A percentile compares a stretch with the other conserved stretches of the same genome.
These are phyloP conservation scores for Ladona fulva DNA, from an alignment of 1,140 invertebrate species.

Conservation along the genomic window DNA sequence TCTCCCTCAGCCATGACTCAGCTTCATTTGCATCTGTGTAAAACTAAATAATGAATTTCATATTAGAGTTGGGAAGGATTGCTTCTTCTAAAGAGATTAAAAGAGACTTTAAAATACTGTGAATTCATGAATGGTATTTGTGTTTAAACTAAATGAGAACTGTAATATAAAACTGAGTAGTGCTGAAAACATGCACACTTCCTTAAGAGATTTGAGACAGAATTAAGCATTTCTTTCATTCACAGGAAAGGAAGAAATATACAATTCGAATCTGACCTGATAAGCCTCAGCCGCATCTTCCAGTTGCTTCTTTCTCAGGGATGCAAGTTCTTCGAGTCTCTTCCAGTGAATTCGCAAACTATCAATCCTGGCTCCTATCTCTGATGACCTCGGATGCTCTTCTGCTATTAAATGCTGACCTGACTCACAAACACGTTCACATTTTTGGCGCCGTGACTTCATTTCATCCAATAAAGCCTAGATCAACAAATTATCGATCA, in stretches of 20 bases:
- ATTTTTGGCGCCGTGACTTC: conserved; percentile 69
- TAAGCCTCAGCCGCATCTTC: conserved; percentile 92
- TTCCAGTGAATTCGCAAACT: conserved; percentile 78
- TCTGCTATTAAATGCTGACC: conserved; percentile 66
- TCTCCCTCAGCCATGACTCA: conserved; percentile 94
- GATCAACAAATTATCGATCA: conserved; percentile 14
- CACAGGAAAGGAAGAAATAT: too few species aligned
- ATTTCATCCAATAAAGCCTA: conserved; percentile 80
- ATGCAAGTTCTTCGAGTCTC: conserved; percentile 71
- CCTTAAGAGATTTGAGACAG: too few species aligned
- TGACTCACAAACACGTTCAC: conserved; percentile 61
- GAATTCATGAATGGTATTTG: too few species aligned
- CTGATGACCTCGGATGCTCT: conserved; percentile 63
- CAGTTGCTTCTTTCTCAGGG: conserved; percentile 72
- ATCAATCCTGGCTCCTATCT: conserved; percentile 70
- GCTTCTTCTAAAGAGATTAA: too few species aligned
- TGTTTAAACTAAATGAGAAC: too few species aligned
- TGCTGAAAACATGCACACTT: too few species aligned
- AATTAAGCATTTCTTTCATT: too few species aligned
- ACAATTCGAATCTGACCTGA: conserved; percentile 42
- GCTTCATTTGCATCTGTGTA: conserved; percentile 96
- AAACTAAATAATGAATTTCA: conserved; percentile 50
- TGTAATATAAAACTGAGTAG: too few species aligned
- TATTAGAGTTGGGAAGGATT: too few species aligned
- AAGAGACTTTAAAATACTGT: too few species aligned